Evolutionary conservation across 1,140 invertebrate genomes (phyloP), one percentile per base, ranked within the genome.

Genomic region (Olivierus martensii): DNA sequence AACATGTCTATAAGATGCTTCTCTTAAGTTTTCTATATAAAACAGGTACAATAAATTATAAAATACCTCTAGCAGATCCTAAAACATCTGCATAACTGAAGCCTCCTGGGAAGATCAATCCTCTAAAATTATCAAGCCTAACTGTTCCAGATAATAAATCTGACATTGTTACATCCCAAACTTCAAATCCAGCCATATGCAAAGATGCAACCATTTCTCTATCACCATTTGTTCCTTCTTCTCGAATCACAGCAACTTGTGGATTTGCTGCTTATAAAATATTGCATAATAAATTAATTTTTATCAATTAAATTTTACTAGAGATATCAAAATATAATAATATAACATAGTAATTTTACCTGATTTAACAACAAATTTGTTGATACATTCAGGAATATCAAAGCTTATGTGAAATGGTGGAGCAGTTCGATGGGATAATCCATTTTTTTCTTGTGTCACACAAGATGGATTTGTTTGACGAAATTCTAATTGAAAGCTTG

Each of bases 41-140:
- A 34, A 28, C n/a, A 46, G 57, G 34, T 10, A 3, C 22, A 28
- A 28, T 7, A 3, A 3, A 28, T 28, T 7, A 44, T 21, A 34
- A 19, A 38, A 9, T 59, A 73, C 72, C 93, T 75, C 94, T 95
- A 0, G 89, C 92, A 1, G 92, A 95, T 1, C 94, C 94, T 36
- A 96, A 71, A 2, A 95, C 94, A 73, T 99, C 93, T 36, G 90
- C 93, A 73, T 95, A 98, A 69, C 92, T 96, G 66, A 99, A 99
- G 14, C 94, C 94, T 39, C 94, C 94, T 3, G 93, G 92, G 64
- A 97, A 98, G 35, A 93, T 79, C 12, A 98, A 61, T 5, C 94
- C 94, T 57, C 80, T 75, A 69, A 96, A 98, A 14, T 73, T 66
- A 51, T 89, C 80, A 9, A 96, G 67, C 2, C 73, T 79, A 5